Conservation (phyloP, 2,113 vertebrate genomes). For the Oplegnathus fasciatus region DNA sequence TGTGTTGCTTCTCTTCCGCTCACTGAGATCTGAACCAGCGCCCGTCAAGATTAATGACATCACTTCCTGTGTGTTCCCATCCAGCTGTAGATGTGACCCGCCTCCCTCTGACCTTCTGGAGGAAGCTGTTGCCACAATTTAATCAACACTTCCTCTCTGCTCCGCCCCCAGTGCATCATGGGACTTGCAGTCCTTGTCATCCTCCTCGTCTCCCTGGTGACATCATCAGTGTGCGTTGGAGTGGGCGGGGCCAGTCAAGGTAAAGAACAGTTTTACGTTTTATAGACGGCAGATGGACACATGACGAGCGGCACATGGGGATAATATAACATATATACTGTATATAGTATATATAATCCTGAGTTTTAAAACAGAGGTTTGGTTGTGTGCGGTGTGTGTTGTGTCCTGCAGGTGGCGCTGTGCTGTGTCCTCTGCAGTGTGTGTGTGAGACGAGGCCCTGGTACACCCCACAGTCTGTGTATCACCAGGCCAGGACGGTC, state of each 20-base stretch:
- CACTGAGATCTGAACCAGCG: no score
- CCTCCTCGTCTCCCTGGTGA: slow-evolving; percentile 48
- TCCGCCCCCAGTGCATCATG: slow-evolving; percentile 61
- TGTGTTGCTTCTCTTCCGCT: no score
- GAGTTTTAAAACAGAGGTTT: neutral
- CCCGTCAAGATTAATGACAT: neutral
- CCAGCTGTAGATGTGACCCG: slow-evolving; percentile 20
- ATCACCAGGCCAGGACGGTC: slow-evolving; percentile 86
- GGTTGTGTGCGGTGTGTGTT: slow-evolving; percentile 63
- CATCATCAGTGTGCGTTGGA: slow-evolving; percentile 38
- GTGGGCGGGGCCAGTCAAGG: slow-evolving; percentile 47
- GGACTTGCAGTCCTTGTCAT: slow-evolving; percentile 34
- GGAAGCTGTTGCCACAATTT: neutral
- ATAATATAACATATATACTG: no score
- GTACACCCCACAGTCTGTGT: slow-evolving; percentile 89
- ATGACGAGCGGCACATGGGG: no score
- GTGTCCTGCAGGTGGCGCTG: slow-evolving; percentile 52
- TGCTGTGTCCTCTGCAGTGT: slow-evolving; percentile 86
- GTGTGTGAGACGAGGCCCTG: slow-evolving; percentile 89
- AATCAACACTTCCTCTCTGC: neutral
- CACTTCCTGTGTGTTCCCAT: slow-evolving; percentile 20
- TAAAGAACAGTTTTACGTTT: neutral
- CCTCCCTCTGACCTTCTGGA: neutral
- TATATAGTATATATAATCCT: no score
- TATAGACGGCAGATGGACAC: neutral